Evolutionary conservation across 1,140 invertebrate species (phyloP).

Genomic region (Philaenus spumarius): DNA sequence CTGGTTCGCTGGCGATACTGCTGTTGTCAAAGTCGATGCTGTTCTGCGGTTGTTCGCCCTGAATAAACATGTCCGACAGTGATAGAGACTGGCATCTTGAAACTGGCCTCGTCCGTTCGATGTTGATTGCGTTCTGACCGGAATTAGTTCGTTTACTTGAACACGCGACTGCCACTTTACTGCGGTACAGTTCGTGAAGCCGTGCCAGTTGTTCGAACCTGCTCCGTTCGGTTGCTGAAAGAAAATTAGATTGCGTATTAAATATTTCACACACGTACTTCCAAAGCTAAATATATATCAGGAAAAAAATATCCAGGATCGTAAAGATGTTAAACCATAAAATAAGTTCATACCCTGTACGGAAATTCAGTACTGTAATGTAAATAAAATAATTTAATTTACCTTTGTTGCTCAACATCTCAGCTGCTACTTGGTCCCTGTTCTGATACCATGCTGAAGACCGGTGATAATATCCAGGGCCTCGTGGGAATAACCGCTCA

Average conservation of each 20-base stretch:
- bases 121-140: not conserved
- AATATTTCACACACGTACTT: too few relatives aligned
- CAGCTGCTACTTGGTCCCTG: not conserved
- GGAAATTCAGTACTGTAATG: too few relatives aligned
- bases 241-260: too few relatives aligned
- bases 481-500: constrained; percentile 46
- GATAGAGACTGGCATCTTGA: constrained; percentile 59
- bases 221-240: constrained; percentile 35
- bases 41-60: constrained; percentile 48
- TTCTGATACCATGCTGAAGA: not conserved
- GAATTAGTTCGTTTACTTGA: too few relatives aligned
- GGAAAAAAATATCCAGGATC: too few relatives aligned
- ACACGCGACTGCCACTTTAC: constrained; percentile 51
- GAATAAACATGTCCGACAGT: constrained; percentile 57
- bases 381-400: too few relatives aligned
- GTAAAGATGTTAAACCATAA: too few relatives aligned
- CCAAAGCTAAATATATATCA: too few relatives aligned
- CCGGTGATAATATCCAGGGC: constrained; percentile 11
- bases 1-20: constrained; percentile 77
- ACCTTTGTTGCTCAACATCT: constrained; percentile 19
- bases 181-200: constrained; percentile 59
- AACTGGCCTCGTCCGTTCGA: constrained; percentile 30
- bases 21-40: constrained; percentile 37
- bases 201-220: constrained; percentile 57
- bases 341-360: too few relatives aligned